phyloP scores from a whole-genome alignment of 1,140 invertebrate genomes.

The Centruroides sculpturatus region DNA sequence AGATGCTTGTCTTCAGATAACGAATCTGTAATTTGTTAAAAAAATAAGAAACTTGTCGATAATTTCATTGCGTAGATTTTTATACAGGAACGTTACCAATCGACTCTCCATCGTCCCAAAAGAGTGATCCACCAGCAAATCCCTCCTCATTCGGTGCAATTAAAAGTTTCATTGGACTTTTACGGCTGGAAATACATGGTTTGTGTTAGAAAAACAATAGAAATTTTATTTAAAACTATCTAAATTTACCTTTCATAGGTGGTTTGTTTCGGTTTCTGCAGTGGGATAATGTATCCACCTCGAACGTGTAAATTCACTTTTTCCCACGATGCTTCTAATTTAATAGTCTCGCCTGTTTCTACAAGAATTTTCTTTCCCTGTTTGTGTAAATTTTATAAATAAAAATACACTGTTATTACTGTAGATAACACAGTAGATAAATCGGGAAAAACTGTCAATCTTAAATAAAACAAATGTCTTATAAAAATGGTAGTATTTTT shows the following conservation, averaged over 20 bases:
- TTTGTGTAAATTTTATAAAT: too few relatives aligned
- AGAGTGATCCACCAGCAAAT: slow-evolving; percentile 11
- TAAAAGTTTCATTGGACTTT: slow-evolving; percentile 13
- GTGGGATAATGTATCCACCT: slow-evolving; percentile 29
- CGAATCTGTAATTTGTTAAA: too few relatives aligned
- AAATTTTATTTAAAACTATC: too few relatives aligned
- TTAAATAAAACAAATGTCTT: too few relatives aligned
- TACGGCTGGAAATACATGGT: slow-evolving; percentile 6
- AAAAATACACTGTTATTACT: too few relatives aligned
- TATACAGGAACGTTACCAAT: slow-evolving; percentile 6
- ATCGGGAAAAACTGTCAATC: too few relatives aligned
- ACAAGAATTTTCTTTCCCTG: background rate
- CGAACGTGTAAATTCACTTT: slow-evolving; percentile 27
- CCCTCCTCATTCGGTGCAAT: slow-evolving; percentile 12
- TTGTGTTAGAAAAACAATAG: background rate
- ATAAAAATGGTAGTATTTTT: too few relatives aligned
- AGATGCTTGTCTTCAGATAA: too few relatives aligned
- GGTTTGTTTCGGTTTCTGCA: slow-evolving; percentile 23
- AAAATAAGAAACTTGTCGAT: too few relatives aligned
- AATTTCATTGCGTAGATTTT: too few relatives aligned
- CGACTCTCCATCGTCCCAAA: slow-evolving; percentile 19
- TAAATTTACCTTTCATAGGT: slow-evolving; percentile 5
- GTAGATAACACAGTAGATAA: too few relatives aligned
- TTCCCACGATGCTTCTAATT: too few relatives aligned
- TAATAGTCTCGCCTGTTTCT: slow-evolving; percentile 1